phyloP scores from a whole-genome alignment of 2,113 vertebrate species.

The Pyxicephalus adspersus region DNA sequence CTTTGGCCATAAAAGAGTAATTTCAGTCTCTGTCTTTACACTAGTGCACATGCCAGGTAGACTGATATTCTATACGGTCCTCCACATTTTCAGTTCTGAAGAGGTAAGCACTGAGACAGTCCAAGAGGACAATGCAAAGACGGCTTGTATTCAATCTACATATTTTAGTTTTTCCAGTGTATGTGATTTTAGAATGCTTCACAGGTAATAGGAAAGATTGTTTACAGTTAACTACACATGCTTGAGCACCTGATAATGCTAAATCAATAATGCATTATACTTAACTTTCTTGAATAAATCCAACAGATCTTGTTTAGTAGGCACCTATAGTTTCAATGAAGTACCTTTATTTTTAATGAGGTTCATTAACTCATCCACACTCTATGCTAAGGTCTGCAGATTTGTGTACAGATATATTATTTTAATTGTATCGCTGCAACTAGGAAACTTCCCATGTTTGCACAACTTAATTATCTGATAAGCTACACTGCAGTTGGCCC shows the following conservation, averaged over 20 bases:
- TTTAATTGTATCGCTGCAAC: conserved; percentile 70
- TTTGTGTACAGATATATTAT: conserved; percentile 69
- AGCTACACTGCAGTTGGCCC: conserved; percentile 74
- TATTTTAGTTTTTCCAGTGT: no score
- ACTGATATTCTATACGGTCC: no score
- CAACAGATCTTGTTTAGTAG: conserved; percentile 9
- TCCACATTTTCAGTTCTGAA: no score
- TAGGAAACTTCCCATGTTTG: conserved; percentile 73
- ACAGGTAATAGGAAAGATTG: not conserved
- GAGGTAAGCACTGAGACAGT: no score
- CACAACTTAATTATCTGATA: conserved; percentile 88
- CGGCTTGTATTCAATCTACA: no score
- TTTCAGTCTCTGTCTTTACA: no score
- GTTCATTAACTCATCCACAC: conserved; percentile 12
- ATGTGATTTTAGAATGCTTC: not conserved
- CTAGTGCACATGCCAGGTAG: no score
- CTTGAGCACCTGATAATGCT: conserved; percentile 14
- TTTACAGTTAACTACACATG: not conserved
- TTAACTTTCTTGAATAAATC: conserved; percentile 11
- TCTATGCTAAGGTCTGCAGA: conserved; percentile 40
- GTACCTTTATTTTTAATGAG: conserved; percentile 51
- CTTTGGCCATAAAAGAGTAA: no score
- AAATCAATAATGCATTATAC: conserved; percentile 44
- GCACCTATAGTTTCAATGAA: conserved; percentile 15
- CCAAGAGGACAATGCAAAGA: no score